Evolutionary conservation across 2,888 invertebrate genomes (phyloP), one percentile per base, ranked within the genome.

Genomic region (Leuctra nigra): DNA sequence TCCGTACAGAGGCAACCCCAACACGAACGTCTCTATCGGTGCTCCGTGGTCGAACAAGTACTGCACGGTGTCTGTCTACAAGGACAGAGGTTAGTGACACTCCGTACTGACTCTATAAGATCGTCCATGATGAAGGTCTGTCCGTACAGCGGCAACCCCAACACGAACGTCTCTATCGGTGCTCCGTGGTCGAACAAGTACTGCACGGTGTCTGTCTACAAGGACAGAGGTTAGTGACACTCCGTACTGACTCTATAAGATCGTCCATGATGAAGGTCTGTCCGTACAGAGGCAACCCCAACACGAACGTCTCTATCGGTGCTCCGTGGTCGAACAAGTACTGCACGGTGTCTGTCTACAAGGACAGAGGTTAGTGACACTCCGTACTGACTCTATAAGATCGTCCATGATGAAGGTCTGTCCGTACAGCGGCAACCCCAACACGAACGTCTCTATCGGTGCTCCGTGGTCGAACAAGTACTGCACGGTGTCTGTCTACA

Each of bases 1-100:
- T 2, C 72, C 72, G 57, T 72, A 72, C 14, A 69, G 62, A 4
- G 69, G 70, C 44, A 72, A 62, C n/a, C 72, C 72, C 20, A 72
- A 60, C 11, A 72, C 67, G 23, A 72, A 57, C 61, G 71, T 72
- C 18, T 66, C 60, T 13, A 66, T 60, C 4, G 66, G 66, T 25
- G 67, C 70, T 9, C 70, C 72, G 23, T 62, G 61, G 6, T 63
- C 55, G 7, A 70, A 54, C 61, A 68, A 69, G 57, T 69, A 66
- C 36, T 69, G 66, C 7, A 71, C 61, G 6, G 70, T 67, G 54
- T 62, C 66, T 24, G 65, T 64, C 68, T 68, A 52, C 13, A 57
- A 55, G 7, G 13, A 1, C 4, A 25, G 55, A 7, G 23, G 3
- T n/a, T 14, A n/a, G n/a, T n/a, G n/a, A n/a, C n/a, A n/a, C n/a